Percentiles rank a stretch among this genome's conserved stretches.
phyloP scores from a whole-genome alignment of 2,113 vertebrate species.

The Chionodraco myersi region DNA sequence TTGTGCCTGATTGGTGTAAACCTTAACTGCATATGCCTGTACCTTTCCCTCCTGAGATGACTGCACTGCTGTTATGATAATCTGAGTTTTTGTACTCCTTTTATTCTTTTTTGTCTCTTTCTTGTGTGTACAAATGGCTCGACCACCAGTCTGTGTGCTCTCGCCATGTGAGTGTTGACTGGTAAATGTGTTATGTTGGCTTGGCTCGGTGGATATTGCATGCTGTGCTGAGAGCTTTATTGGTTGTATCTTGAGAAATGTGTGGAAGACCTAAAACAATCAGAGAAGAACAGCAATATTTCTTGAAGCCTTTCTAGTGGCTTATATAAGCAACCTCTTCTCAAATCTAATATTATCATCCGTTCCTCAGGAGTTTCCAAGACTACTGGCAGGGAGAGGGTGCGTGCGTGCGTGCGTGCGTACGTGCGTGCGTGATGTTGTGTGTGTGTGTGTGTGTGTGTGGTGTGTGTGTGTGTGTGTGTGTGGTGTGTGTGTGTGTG shows the following conservation, averaged over 20 bases:
- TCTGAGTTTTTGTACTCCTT: constrained; percentile 39
- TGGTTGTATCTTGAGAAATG: constrained; percentile 51
- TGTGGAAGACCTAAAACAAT: constrained; percentile 44
- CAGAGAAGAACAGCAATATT: constrained; percentile 62
- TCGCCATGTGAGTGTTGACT: constrained; percentile 38
- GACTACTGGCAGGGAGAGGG: constrained; percentile 42
- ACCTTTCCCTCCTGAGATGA: constrained; percentile 63
- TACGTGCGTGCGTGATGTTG: constrained; percentile 32
- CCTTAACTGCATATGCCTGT: constrained; percentile 69
- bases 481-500: constrained; percentile 27
- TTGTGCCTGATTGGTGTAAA: constrained; percentile 74
- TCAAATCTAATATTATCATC: constrained; percentile 62
- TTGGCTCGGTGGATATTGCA: constrained; percentile 62
- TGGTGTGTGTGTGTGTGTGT: constrained; percentile 26
- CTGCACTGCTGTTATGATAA: constrained; percentile 77
- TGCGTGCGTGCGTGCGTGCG: constrained; percentile 36
- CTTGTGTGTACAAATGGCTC: constrained; percentile 56
- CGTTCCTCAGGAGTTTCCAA: constrained; percentile 51
- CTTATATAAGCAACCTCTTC: constrained; percentile 44
- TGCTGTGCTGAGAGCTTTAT: constrained; percentile 62
- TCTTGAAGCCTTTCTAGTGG: constrained; percentile 35
- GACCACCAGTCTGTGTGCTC: constrained; percentile 45
- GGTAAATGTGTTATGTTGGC: constrained; percentile 45
- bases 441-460: constrained; percentile 23
- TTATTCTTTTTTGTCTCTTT: constrained; percentile 35